Conservation (phyloP, 2,797 vertebrate species). For the Knipowitschia caucasica region DNA sequence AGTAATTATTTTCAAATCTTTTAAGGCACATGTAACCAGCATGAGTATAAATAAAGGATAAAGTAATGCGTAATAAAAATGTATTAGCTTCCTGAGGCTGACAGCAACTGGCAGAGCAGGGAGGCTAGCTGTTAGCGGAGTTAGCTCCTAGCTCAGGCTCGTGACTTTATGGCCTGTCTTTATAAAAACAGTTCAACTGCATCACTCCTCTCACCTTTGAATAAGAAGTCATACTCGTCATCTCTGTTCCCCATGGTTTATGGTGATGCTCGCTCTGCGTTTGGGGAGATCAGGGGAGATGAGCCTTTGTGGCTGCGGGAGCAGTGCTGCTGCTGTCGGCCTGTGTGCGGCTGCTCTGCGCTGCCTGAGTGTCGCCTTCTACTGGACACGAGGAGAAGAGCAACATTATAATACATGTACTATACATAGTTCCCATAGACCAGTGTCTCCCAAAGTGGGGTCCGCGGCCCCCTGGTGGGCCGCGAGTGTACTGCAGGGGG, state of each 20-base stretch:
- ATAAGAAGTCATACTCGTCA: constrained; percentile 83
- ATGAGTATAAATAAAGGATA: too few species aligned
- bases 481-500: too few species aligned
- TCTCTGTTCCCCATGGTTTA: constrained; percentile 78
- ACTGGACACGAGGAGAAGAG: too few species aligned
- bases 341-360: too few species aligned
- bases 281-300: constrained; percentile 14
- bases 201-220: constrained; percentile 71
- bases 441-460: too few species aligned
- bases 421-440: too few species aligned
- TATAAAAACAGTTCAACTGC: rapidly evolving
- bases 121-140: constrained; percentile 19
- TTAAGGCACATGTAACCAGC: too few species aligned
- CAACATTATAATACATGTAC: too few species aligned
- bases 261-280: constrained; percentile 4
- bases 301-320: constrained; percentile 18
- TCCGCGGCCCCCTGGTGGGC: too few species aligned
- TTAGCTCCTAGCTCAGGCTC: constrained; percentile 6
- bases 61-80: too few species aligned
- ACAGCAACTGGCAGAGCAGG: constrained; percentile 18
- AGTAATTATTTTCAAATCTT: too few species aligned
- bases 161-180: neutral
- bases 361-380: neutral
- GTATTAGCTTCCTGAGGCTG: constrained; percentile 34
- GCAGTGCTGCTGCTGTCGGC: constrained; percentile 27